phyloP scores from a whole-genome alignment of 2,113 vertebrate genomes.

The Corythaeola cristata region DNA sequence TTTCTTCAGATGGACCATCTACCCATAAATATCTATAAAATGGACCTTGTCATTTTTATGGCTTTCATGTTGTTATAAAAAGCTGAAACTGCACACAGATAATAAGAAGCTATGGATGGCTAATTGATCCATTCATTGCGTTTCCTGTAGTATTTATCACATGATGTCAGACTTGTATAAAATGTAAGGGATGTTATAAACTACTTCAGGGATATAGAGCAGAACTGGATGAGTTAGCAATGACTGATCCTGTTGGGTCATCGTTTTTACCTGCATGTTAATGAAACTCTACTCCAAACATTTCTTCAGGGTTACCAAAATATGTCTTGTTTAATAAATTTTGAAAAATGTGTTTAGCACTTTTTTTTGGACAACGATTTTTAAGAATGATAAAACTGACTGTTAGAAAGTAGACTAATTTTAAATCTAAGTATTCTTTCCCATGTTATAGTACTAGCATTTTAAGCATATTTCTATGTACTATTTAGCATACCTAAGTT shows the following conservation, averaged over 20 bases:
- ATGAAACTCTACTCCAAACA: not conserved
- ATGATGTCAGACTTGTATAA: constrained; percentile 35
- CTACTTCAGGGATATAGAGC: not conserved
- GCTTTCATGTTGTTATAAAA: not conserved
- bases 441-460: not conserved
- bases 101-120: not conserved
- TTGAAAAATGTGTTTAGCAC: not conserved
- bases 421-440: not conserved
- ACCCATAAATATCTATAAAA: constrained; percentile 21
- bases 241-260: not conserved
- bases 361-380: not conserved
- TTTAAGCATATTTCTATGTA: not conserved
- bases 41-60: constrained; percentile 20
- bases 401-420: not conserved
- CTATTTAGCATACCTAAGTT: not conserved
- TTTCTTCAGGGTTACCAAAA: not conserved
- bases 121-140: constrained; percentile 25
- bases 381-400: not conserved
- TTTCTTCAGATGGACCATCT: not conserved
- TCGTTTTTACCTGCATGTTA: not conserved
- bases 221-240: not conserved
- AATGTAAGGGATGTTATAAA: not conserved
- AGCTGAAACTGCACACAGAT: not conserved
- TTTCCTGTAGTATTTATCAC: not conserved
- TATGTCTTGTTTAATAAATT: not conserved